Base-by-base conservation (phyloP, 1,140 invertebrate genomes). In the Zaprionus camerounensis region DNA sequence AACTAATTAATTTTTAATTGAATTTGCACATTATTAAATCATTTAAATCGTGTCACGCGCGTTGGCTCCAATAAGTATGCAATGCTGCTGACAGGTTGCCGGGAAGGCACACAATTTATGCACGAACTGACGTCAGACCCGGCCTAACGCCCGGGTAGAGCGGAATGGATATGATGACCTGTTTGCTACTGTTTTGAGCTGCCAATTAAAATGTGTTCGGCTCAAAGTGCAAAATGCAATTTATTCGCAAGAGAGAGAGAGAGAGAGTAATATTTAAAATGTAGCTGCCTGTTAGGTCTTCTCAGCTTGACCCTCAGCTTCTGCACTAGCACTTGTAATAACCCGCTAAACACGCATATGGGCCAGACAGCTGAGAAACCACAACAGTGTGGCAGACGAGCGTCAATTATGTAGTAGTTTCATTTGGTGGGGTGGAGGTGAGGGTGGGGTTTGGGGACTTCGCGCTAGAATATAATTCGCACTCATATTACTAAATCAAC, bases 1-100 rank as follows among this genome's bases (percentile, higher is more conserved):
- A 81, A 75, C 59, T 82, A 90, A 90, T 88, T 88, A 81, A 81
- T 77, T 55, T 88, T 81, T 88, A 88, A 88, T 88, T 84, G 78
- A 83, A 81, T 81, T 71, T 78, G 20, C 71, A 71, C 78, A 62
- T 87, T 87, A 88, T 78, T 91, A 68, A 90, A 90, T 86, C 82
- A 90, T 90, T 82, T 91, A 90, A 80, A 72, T 71, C 86, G 80
- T 78, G 70, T 91, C 79, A 86, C 62, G 72, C 62, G 61, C 71
- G 71, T 38, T 55, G 49, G 51, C 76, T 56, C 57, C 31, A 68
- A 68, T 34, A 62, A 80, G 55, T 80, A 70, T 46, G 31, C 69
- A 78, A 80, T 83, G 78, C 71, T 49, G 78, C 75, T 81, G 84
- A 87, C 83, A 88, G 81, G 57, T 70, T 78, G 81, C 55, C 71